Percentiles rank a stretch among this genome's conserved stretches.
Conservation (phyloP, 2,113 vertebrate genomes). For the Spea bombifrons region DNA sequence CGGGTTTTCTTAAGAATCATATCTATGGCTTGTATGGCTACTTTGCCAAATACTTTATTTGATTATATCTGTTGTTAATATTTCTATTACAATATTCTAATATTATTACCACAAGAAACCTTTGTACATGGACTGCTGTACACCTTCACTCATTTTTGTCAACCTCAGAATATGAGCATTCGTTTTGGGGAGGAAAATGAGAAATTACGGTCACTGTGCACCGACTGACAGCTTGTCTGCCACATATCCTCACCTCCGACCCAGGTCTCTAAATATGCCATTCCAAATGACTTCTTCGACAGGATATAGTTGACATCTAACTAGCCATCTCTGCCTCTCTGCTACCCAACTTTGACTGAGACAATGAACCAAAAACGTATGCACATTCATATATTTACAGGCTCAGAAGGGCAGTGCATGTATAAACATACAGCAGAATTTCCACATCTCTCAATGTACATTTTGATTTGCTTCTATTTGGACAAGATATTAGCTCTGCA, state of each 20-base stretch:
- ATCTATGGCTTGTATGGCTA: too few species aligned
- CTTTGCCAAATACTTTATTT: too few species aligned
- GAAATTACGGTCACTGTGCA: background rate
- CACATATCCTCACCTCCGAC: constrained; percentile 25
- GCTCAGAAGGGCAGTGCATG: constrained; percentile 6
- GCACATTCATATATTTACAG: background rate
- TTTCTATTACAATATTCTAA: too few species aligned
- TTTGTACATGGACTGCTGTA: too few species aligned
- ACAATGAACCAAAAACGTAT: constrained; percentile 36
- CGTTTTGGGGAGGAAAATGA: background rate
- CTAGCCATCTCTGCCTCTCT: background rate
- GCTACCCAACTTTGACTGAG: constrained; percentile 12
- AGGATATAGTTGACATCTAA: constrained; percentile 11
- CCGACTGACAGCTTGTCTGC: constrained; percentile 22
- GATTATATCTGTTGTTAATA: too few species aligned
- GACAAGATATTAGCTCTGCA: background rate
- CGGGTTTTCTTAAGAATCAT: too few species aligned
- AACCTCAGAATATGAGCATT: background rate
- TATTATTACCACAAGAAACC: too few species aligned
- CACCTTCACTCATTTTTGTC: background rate
- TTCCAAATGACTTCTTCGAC: constrained; percentile 26
- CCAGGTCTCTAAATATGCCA: constrained; percentile 15
- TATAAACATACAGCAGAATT: background rate
- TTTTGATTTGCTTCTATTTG: background rate
- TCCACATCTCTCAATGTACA: background rate